Base-by-base conservation (phyloP, 2,888 invertebrate species). In the Terebella lapidaria region DNA sequence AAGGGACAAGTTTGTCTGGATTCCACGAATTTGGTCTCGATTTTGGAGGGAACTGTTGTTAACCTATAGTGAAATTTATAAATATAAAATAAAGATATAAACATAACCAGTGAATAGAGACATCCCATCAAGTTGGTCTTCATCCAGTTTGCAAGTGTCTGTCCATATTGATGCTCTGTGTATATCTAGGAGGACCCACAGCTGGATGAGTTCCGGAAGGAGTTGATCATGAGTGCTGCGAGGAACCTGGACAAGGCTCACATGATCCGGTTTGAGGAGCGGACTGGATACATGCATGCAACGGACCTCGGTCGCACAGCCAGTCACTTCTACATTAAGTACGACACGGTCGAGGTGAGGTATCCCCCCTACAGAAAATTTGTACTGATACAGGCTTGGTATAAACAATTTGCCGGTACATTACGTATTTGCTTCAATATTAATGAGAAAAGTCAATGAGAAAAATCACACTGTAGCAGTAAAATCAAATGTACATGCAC, bases 261-360 rank as follows among this genome's bases (percentile, higher is more conserved):
- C 67, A 96, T 99, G 97, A 88, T 97, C 62, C 86, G 97, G 0
- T 99, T 89, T 77, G 92, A 93, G 78, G 86, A 88, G 61, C 83
- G 87, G 58, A 91, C 91, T 0, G 91, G 92, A 4, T 75, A 74
- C 60, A 68, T 82, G 62, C 65, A 70, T 45, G 70, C 83, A 2
- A 83, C 83, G 58, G 94, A 97, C 81, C 84, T 95, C 66, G 99
- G 99, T 0, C 86, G 99, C 58, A 97, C 94, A 18, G 95, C 99
- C 0, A 95, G 95, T 76, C 93, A 96, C 80, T 99, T 90, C 82
- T 99, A 99, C 81, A 92, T 99, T 63, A 96, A 94, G 63, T 91
- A 91, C 76, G 92, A 93, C 70, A 97, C 97, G 0, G 90, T 99
- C 71, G 91, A 94, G 78, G 79, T 80, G 66, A 64, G 64, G 65